Base-by-base conservation (phyloP, 1,140 invertebrate species). In the Hylyphantes graminicola region DNA sequence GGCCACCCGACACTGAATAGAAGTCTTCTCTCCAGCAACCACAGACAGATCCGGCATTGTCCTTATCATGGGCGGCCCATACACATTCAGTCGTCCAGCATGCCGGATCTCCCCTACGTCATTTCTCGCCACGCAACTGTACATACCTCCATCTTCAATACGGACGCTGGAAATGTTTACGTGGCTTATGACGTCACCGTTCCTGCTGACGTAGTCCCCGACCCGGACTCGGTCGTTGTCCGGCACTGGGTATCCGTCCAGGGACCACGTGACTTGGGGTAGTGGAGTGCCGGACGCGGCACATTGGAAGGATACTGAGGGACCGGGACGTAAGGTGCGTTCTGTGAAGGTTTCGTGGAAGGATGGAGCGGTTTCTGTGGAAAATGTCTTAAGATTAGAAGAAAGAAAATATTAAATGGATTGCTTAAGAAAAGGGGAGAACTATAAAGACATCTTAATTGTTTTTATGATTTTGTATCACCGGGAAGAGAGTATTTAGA, bases 101-200 rank as follows among this genome's bases (percentile, higher is more conserved):
- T 98, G 96, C 86, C 94, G 94, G 3, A 94, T 94, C 67, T 93
- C 93, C 74, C 97, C 97, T 35, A 98, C 94, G 91, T 97, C 97
- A 87, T 96, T 97, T 59, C 93, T 94, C 12, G 96, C 96, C 54
- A 94, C 93, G 88, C 97, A 99, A 86, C 94, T 94, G 91, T 98
- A 98, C 9, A 96, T 92, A 72, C 97, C 97, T 75, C 97, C 97
- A 88, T 98, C 96, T 87, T 97, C 96, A 13, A 96, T 96, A 87
- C 96, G 94, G 72, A 97, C 95, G 54, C 94, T 94, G 7, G 95
- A 95, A 85, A 98, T 96, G 89, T 98, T 98, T 75, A 99, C 91
- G 89, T 97, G 95, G 3, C 96, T 97, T 67, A 97, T 95, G 17
- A 98, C 95, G 90, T 98, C 96, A 13, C 96, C 96, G 55, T 88